Conservation (phyloP, 2,113 vertebrate genomes). For the Myiozetetes cayanensis region DNA sequence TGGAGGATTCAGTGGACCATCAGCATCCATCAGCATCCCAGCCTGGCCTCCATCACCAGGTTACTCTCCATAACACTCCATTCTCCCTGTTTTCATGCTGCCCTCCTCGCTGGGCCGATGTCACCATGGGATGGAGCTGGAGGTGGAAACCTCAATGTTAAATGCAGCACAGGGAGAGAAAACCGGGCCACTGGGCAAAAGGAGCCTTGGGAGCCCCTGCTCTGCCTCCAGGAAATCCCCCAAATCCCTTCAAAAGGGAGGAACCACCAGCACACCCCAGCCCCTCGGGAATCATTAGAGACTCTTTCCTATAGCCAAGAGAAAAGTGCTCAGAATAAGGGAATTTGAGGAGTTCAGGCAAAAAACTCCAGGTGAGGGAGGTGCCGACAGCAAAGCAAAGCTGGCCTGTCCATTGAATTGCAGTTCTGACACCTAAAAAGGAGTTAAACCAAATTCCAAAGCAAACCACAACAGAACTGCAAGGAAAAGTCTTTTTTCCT, state of each 20-base stretch:
- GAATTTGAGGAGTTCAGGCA: background rate
- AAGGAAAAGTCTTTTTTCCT: background rate
- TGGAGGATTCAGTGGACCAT: background rate
- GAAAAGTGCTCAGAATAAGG: background rate
- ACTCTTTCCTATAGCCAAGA: background rate
- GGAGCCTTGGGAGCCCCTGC: background rate
- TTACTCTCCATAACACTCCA: background rate
- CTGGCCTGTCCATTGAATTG: background rate
- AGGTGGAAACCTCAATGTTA: background rate
- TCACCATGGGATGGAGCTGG: rapidly evolving
- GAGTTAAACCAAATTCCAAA: background rate
- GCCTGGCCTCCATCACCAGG: background rate
- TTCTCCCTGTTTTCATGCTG: background rate
- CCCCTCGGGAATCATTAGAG: background rate
- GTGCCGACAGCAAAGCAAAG: background rate
- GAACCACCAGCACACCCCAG: rapidly evolving
- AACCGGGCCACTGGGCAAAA: background rate
- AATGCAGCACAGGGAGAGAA: background rate
- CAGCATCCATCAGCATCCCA: background rate
- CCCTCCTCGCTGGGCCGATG: background rate
- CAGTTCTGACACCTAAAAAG: background rate
- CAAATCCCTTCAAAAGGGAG: background rate
- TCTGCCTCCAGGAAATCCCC: background rate
- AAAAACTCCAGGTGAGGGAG: background rate
- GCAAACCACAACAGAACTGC: background rate